phyloP scores from a whole-genome alignment of 2,113 vertebrate species.

The Synodontis membranacea region DNA sequence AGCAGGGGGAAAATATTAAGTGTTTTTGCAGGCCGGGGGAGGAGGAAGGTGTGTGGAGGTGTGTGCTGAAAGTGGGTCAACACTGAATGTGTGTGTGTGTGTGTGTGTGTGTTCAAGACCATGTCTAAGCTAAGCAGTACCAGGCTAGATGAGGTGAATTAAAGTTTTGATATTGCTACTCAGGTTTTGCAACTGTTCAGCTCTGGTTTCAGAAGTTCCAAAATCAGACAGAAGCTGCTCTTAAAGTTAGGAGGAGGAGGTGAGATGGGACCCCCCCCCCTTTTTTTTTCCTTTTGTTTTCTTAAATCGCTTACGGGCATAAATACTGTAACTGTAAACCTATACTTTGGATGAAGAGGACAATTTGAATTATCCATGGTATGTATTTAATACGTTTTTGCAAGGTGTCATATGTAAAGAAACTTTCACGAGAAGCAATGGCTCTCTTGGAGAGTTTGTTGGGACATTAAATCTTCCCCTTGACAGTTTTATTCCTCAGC shows the following conservation, averaged over 20 bases:
- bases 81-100: constrained; percentile 2
- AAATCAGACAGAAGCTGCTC: constrained; percentile 7
- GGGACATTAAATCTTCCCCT: constrained; percentile 35
- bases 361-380: neutral
- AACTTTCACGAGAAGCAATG: constrained; percentile 17
- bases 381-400: neutral
- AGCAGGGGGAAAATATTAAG: constrained; percentile 36
- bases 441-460: constrained; percentile 30
- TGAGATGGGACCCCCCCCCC: neutral
- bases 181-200: constrained; percentile 10
- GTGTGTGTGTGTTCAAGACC: neutral
- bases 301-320: neutral
- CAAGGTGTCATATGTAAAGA: constrained; percentile 21
- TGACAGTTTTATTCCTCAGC: constrained; percentile 49
- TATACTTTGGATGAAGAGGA: neutral
- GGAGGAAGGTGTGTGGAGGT: constrained; percentile 28
- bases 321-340: constrained; percentile 19
- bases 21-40: constrained; percentile 48
- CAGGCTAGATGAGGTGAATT: constrained; percentile 29
- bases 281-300: neutral
- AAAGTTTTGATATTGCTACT: constrained; percentile 27
- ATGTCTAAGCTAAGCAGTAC: constrained; percentile 20
- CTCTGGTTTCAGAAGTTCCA: constrained; percentile 26
- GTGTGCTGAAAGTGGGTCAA: constrained; percentile 33
- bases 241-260: neutral